phyloP scores from a whole-genome alignment of 2,113 vertebrate genomes.

The Sciurus niger region DNA sequence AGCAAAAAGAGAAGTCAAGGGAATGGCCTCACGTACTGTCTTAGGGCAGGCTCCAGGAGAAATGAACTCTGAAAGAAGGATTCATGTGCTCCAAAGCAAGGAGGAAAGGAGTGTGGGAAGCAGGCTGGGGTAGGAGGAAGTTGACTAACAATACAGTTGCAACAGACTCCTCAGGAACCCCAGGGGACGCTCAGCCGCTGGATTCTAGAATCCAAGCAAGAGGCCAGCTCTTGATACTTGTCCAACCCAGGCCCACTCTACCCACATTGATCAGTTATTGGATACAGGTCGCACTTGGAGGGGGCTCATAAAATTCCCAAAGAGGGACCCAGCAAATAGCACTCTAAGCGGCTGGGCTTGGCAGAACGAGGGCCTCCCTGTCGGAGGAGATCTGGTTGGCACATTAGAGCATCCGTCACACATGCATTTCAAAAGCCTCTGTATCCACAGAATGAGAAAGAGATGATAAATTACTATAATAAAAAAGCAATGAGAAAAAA shows the following conservation, averaged over 20 bases:
- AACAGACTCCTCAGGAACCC: background rate
- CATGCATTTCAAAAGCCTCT: background rate
- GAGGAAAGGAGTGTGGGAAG: background rate
- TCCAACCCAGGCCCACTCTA: background rate
- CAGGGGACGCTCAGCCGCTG: background rate
- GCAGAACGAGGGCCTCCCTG: background rate
- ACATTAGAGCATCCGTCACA: background rate
- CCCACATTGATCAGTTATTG: accelerated
- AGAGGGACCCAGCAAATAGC: background rate
- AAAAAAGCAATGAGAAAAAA: constrained; percentile 44
- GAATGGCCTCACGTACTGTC: background rate
- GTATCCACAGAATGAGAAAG: background rate
- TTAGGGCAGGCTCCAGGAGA: background rate
- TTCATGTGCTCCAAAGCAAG: background rate
- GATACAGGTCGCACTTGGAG: background rate
- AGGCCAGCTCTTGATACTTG: background rate
- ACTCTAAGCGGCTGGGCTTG: background rate
- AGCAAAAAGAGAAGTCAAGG: background rate
- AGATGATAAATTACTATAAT: background rate
- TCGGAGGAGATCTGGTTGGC: no score
- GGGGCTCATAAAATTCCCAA: no score
- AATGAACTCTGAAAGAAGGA: background rate
- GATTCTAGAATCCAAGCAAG: background rate
- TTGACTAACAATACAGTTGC: background rate
- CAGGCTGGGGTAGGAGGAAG: background rate